These are phyloP conservation scores for Drosophila leontia DNA, from an alignment of 1,140 invertebrate genomes.

Conservation along the genomic window DNA sequence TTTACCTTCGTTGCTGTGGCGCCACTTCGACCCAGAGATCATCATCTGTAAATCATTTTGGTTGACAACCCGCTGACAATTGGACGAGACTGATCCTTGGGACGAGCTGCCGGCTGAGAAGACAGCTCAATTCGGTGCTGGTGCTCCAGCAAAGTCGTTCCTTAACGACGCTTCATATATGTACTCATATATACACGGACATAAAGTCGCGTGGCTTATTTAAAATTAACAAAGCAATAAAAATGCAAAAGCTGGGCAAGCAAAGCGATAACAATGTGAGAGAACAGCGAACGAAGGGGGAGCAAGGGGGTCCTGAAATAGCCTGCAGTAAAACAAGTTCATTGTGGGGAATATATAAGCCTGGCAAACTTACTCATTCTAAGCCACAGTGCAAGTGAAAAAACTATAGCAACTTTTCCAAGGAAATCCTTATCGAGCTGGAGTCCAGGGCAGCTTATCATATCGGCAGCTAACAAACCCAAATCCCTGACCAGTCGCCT, in stretches of 20 bases:
- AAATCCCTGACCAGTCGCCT: constrained; percentile 55
- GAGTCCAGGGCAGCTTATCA: constrained; percentile 53
- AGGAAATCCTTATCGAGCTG: constrained; percentile 54
- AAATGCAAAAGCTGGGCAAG: constrained; percentile 62
- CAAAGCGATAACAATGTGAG: constrained; percentile 55
- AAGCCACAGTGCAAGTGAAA: constrained; percentile 9
- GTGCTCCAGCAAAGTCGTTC: constrained; percentile 43
- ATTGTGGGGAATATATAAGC: constrained; percentile 24
- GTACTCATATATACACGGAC: constrained; percentile 35
- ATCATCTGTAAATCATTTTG: constrained; percentile 69
- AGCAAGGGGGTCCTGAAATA: constrained; percentile 8
- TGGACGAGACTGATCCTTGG: constrained; percentile 33
- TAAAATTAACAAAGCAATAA: constrained; percentile 83
- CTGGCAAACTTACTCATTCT: constrained; percentile 22
- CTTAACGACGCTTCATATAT: constrained; percentile 42
- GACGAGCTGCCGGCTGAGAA: constrained; percentile 12
- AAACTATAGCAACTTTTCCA: constrained; percentile 41
- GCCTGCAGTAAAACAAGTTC: constrained; percentile 47
- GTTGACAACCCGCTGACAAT: constrained; percentile 83
- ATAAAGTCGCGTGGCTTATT: constrained; percentile 77
- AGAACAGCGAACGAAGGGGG: constrained; percentile 8
- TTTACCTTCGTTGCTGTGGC: constrained; percentile 32
- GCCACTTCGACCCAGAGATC: constrained; percentile 54
- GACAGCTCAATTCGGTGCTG: constrained; percentile 57
- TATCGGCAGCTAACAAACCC: constrained; percentile 60